Evolutionary conservation across 2,113 vertebrate species (phyloP), one percentile per base, ranked within the genome.

Genomic region (Myxocyprinus asiaticus): DNA sequence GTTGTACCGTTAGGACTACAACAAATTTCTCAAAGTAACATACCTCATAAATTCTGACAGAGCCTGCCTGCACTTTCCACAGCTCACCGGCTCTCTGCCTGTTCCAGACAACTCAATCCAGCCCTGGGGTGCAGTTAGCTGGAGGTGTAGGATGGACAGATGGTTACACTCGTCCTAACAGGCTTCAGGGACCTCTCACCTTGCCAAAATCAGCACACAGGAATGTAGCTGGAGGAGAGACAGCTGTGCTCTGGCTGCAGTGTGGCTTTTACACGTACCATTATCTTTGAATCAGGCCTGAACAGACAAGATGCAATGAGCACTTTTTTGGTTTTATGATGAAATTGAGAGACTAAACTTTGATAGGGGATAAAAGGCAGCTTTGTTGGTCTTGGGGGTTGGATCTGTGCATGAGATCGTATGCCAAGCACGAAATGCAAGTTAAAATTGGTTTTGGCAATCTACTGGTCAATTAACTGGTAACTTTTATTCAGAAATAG

Each of bases 101-200:
- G 61, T 61, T 66, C 51, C 71, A 79, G 66, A 75, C 55, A 68
- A 47, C 76, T 73, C 44, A 79, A 64, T 47, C 48, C 14, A 33
- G 67, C 65, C 67, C 78, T 14, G 9, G 61, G 65, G 73, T 48
- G 12, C 72, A 81, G 63, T 73, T 77, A 77, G 78, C 44, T n/a
- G 12, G 63, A 81, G 55, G 64, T 78, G 74, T 78, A 15, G 68
- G 63, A 77, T 84, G 79, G 58, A 64, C 78, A 81, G 63, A 74
- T 73, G 82, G 82, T 70, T 83, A 77, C 58, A 73, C 78, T 77
- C 64, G 44, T 74, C 48, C 65, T 58, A 66, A 74, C 74, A 68
- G 78, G 53, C 63, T 63, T 63, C 70, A 78, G 78, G 80, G 82
- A 58, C 65, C 43, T 64, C 68, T 77, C 78, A 81, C 69, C 82